phyloP scores from a whole-genome alignment of 2,113 vertebrate genomes.

The Spilogale gracilis region DNA sequence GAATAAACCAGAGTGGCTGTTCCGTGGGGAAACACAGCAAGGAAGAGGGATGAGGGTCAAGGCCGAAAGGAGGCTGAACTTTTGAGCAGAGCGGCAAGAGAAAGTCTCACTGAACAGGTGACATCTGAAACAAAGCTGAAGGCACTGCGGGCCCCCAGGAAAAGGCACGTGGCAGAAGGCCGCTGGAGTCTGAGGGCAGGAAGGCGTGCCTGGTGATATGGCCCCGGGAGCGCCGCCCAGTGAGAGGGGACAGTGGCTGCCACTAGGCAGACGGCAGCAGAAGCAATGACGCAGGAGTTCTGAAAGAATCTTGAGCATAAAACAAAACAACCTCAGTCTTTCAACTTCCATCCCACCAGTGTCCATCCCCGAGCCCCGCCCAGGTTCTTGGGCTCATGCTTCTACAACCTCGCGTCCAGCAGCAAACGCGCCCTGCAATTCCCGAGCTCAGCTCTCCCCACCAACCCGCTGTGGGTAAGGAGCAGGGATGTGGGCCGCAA shows the following conservation, averaged over 20 bases:
- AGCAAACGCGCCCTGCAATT: fast-evolving
- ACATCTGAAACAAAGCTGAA: neutral
- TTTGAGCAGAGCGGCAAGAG: neutral
- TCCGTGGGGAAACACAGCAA: neutral
- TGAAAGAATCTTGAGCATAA: neutral
- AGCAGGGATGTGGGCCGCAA: fast-evolving
- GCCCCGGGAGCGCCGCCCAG: fast-evolving
- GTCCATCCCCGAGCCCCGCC: neutral
- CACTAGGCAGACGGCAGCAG: neutral
- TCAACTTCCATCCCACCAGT: neutral
- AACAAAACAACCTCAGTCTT: neutral
- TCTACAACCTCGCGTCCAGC: neutral
- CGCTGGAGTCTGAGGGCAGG: neutral
- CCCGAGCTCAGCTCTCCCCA: neutral
- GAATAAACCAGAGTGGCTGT: neutral
- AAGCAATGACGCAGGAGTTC: fast-evolving
- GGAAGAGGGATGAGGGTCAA: neutral
- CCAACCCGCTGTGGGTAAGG: neutral
- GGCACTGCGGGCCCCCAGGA: neutral
- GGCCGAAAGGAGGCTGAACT: neutral
- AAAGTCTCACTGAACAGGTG: neutral
- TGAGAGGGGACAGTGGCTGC: neutral
- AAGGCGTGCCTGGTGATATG: neutral
- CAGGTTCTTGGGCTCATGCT: neutral
- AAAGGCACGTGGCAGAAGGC: neutral